These are phyloP conservation scores for Champsocephalus gunnari DNA, from an alignment of 2,797 vertebrate genomes.

Conservation along the genomic window DNA sequence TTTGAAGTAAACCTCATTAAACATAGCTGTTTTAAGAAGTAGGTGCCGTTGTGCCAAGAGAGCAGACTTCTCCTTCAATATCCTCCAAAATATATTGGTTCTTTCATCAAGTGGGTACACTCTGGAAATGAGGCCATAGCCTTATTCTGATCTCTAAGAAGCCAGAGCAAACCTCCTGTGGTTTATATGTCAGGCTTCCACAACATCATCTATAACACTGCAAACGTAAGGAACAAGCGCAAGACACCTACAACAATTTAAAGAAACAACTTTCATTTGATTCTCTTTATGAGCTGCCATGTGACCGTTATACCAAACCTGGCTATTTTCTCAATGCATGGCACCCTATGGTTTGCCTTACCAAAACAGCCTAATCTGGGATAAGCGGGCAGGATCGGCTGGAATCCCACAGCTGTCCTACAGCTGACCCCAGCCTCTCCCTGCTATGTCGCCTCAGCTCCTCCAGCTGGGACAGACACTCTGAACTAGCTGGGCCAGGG, in stretches of 20 bases:
- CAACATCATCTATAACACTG: not conserved
- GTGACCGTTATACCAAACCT: constrained; percentile 31
- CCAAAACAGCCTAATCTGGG: constrained; percentile 58
- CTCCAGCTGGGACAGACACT: constrained; percentile 38
- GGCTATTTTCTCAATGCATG: not conserved
- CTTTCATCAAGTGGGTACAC: not conserved
- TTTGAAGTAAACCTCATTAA: constrained; percentile 20
- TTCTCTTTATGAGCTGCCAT: constrained; percentile 8
- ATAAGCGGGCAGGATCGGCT: constrained; percentile 48
- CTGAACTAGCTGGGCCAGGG: constrained; percentile 32
- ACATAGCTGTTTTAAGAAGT: not conserved
- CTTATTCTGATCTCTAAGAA: constrained; percentile 14
- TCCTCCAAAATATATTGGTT: not conserved
- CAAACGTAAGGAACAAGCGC: not conserved
- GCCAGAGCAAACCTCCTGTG: not conserved
- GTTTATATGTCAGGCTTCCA: not conserved
- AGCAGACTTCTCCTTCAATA: constrained; percentile 9
- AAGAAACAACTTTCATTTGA: constrained; percentile 8
- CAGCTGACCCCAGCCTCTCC: constrained; percentile 53
- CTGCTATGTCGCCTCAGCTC: constrained; percentile 41
- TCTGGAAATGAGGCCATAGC: constrained; percentile 17
- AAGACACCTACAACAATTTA: not conserved
- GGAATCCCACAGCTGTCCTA: constrained; percentile 62
- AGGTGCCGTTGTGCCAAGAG: not conserved
- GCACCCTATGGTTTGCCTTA: constrained; percentile 28